Percentiles rank a stretch among this genome's conserved stretches.
phyloP scores from a whole-genome alignment of 1,140 invertebrate genomes.

The Lucilia cuprina region DNA sequence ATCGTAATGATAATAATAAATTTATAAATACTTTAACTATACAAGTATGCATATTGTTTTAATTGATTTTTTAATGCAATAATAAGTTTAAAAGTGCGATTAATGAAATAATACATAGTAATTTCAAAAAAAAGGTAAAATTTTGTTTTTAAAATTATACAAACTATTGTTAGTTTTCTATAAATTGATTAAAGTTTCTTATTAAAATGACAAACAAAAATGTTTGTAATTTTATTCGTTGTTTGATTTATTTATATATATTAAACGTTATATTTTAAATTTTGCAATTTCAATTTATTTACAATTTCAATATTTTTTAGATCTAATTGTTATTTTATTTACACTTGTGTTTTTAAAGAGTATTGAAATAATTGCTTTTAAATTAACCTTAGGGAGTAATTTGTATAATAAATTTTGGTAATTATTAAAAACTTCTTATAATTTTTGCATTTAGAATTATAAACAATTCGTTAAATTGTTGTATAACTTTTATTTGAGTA shows the following conservation, averaged over 20 bases:
- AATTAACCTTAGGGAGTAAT: constrained; percentile 23
- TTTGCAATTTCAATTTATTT: background rate
- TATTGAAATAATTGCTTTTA: background rate
- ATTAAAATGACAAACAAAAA: background rate
- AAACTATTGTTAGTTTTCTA: background rate
- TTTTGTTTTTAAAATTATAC: background rate
- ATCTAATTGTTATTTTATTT: background rate
- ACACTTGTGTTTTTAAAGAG: background rate
- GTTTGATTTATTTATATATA: background rate
- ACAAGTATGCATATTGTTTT: background rate
- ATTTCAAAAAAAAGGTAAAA: background rate
- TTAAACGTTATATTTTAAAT: background rate
- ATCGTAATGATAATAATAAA: background rate
- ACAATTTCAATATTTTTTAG: background rate
- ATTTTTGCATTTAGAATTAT: background rate
- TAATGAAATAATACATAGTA: no score
- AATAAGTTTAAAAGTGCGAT: background rate
- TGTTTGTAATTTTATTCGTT: constrained; percentile 9
- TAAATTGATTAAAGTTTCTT: background rate
- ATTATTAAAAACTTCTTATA: background rate
- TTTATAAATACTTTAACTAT: constrained; percentile 26
- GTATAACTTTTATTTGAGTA: constrained; percentile 43
- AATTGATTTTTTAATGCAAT: background rate
- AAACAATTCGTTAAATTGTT: constrained; percentile 16
- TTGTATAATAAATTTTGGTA: background rate